These are phyloP conservation scores for Lampris incognitus DNA, from an alignment of 2,113 vertebrate species.

Conservation along the genomic window DNA sequence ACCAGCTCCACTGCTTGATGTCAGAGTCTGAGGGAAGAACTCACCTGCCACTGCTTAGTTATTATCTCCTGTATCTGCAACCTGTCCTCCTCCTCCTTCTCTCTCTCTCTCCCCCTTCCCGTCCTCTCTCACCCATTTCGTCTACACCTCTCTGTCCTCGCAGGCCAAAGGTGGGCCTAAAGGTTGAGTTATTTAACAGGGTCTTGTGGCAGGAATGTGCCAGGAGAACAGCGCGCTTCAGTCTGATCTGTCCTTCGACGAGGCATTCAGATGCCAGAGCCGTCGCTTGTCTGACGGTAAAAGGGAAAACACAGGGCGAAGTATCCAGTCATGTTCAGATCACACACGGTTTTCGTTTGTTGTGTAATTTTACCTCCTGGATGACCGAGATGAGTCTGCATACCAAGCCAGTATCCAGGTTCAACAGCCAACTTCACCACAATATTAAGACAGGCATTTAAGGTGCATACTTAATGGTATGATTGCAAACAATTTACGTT, in stretches of 20 bases:
- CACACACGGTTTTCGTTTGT: too few species aligned
- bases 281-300: conserved; percentile 18
- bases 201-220: conserved; percentile 54
- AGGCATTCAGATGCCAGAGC: neutral
- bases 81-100: conserved; percentile 9
- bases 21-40: conserved; percentile 57
- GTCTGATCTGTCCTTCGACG: neutral
- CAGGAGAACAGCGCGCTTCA: neutral
- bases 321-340: neutral
- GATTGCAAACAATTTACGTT: too few species aligned
- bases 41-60: conserved; percentile 60
- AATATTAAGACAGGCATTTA: too few species aligned
- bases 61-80: conserved; percentile 61
- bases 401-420: too few species aligned
- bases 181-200: conserved; percentile 94
- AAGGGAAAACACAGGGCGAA: conserved; percentile 20
- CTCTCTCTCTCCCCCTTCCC: conserved; percentile 14
- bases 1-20: conserved; percentile 61
- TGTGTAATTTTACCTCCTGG: too few species aligned
- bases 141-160: conserved; percentile 50
- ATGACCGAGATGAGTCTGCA: too few species aligned
- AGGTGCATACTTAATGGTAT: too few species aligned
- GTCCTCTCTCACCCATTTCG: neutral
- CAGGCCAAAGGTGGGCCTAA: conserved; percentile 92
- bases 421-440: too few species aligned